Evolutionary conservation across 2,113 vertebrate genomes (phyloP), one percentile per base, ranked within the genome.

Genomic region (Menidia beryllina): DNA sequence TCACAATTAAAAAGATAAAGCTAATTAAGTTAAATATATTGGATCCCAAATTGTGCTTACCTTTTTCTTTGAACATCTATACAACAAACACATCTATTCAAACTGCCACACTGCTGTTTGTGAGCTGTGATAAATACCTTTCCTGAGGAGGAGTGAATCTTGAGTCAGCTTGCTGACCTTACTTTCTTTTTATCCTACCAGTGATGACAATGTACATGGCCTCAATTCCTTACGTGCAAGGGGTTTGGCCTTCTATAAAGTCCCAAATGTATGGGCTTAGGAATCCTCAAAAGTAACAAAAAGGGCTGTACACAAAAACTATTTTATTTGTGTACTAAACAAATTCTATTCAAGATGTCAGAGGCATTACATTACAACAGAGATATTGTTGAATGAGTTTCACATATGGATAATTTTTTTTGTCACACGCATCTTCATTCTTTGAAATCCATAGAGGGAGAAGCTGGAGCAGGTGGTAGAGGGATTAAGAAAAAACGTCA

Each of bases 121-220:
- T 30, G 27, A 50, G 50, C 15, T 20, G 13, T 30, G 49, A 23
- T 68, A 49, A 1, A 15, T 67, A 69, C 30, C 49, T 65, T 60
- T 12, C 4, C 4, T 23, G 43, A 30, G 15, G 45, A 49, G 38
- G n/a, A 30, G 20, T 2, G 34, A 71, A 13, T 59, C 23, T 1
- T 9, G 1, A 7, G 53, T 60, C 55, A 52, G 41, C 51, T 25
- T 24, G 15, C 9, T 7, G 14, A 43, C 20, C 41, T 13, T 12
- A 15, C 39, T 11, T 11, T 36, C 48, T 74, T 77, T 63, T 83
- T 78, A n/a, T 81, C 1, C 41, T 53, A 27, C 20, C 11, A 13
- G 1, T n/a, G 39, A 51, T 7, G 19, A 36, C n/a, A n/a, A 6
- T 34, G 5, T 34, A 34, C 10, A 34, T 34, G 7, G 27, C 15